These are phyloP conservation scores for Leuciscus waleckii DNA, from an alignment of 2,797 vertebrate species.

Conservation along the genomic window DNA sequence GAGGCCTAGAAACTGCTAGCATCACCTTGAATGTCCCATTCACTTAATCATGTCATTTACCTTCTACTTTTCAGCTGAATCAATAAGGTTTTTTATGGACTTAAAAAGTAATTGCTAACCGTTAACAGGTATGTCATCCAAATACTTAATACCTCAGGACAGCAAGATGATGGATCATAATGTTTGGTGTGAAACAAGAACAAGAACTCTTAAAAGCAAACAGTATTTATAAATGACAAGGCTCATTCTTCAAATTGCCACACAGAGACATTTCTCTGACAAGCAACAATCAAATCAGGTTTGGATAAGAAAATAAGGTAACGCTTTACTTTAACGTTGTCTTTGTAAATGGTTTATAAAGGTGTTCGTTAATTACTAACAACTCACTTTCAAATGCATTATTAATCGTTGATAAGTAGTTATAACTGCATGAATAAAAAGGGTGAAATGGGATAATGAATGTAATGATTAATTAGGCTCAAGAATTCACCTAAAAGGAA, in stretches of 20 bases:
- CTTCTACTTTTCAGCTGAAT: conserved; percentile 63
- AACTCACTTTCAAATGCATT: no score
- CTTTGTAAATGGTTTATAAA: neutral
- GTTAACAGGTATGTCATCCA: neutral
- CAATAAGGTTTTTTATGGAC: conserved; percentile 1
- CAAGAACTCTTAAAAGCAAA: neutral
- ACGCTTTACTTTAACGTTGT: neutral
- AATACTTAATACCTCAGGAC: neutral
- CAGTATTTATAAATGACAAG: neutral
- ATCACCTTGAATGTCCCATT: conserved; percentile 77
- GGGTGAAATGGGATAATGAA: neutral
- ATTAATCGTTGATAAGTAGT: no score
- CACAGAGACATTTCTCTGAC: neutral
- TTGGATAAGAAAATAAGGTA: neutral
- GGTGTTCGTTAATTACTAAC: no score
- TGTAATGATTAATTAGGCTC: neutral
- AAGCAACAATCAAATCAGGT: neutral
- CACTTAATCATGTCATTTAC: conserved; percentile 74
- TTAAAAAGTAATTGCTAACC: conserved; percentile 8
- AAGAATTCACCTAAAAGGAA: neutral
- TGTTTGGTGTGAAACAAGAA: neutral
- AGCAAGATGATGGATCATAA: conserved; percentile 1
- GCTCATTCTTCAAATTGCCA: neutral
- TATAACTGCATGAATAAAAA: no score
- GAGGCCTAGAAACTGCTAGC: conserved; percentile 71